phyloP scores from a whole-genome alignment of 2,113 vertebrate genomes.

The Zootoca vivipara region DNA sequence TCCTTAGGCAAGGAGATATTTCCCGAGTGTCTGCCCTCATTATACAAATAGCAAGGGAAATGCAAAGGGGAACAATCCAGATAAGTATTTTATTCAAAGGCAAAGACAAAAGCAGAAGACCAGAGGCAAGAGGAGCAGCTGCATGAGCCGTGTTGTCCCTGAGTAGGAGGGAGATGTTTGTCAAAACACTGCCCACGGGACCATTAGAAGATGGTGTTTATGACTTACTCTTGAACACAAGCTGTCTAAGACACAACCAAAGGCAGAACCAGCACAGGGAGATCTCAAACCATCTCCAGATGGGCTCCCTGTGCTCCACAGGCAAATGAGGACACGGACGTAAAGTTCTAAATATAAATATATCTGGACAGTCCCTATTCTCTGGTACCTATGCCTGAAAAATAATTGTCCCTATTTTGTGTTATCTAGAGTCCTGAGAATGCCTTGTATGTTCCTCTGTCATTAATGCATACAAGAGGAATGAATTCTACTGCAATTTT shows the following conservation, averaged over 20 bases:
- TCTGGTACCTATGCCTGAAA: neutral
- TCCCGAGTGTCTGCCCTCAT: conserved; percentile 61
- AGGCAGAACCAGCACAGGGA: neutral
- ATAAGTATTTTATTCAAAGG: conserved; percentile 40
- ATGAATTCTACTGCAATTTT: neutral
- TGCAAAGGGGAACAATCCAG: conserved; percentile 28
- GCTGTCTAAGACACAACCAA: neutral
- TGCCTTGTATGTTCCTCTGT: neutral
- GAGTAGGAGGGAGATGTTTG: conserved; percentile 5
- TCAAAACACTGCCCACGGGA: neutral
- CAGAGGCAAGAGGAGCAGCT: neutral
- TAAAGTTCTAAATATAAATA: neutral
- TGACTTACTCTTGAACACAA: conserved; percentile 23
- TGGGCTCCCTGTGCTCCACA: neutral
- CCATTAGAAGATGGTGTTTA: neutral
- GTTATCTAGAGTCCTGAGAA: neutral
- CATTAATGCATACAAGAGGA: neutral
- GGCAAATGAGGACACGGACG: neutral
- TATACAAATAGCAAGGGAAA: conserved; percentile 49
- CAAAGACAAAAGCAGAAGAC: conserved; percentile 51
- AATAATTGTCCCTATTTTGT: neutral
- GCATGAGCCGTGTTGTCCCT: conserved; percentile 7
- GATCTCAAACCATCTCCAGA: neutral
- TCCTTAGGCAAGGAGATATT: conserved; percentile 52
- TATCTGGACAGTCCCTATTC: neutral